Conservation (phyloP, 1,140 invertebrate species). For the fruit fly (Drosophila melanogaster) region Release_6_plus_ISO1_MT NT_033779.5:19317001-19317500, state of each 20-base stretch:
- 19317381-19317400: conserved; percentile 13
- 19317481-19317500: background rate
- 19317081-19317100: conserved; percentile 1
- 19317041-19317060: conserved; percentile 57
- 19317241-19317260: conserved; percentile 58
- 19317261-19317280: conserved; percentile 61
- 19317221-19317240: conserved; percentile 72
- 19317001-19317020: conserved; percentile 36
- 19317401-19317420: conserved; percentile 34
- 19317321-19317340: background rate
- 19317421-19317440: background rate
- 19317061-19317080: background rate
- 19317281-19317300: conserved; percentile 61
- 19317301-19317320: conserved; percentile 49
- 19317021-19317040: conserved; percentile 79
- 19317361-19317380: conserved; percentile 33
- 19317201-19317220: conserved; percentile 72
- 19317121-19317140: conserved; percentile 63
- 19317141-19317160: conserved; percentile 77
- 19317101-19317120: conserved; percentile 1
- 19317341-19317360: conserved; percentile 44
- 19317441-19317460: background rate
- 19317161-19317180: conserved; percentile 81
- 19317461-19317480: background rate
- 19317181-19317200: conserved; percentile 69